These are phyloP conservation scores for Octomys mimax DNA, from an alignment of 2,797 vertebrate species.

Conservation along the genomic window DNA sequence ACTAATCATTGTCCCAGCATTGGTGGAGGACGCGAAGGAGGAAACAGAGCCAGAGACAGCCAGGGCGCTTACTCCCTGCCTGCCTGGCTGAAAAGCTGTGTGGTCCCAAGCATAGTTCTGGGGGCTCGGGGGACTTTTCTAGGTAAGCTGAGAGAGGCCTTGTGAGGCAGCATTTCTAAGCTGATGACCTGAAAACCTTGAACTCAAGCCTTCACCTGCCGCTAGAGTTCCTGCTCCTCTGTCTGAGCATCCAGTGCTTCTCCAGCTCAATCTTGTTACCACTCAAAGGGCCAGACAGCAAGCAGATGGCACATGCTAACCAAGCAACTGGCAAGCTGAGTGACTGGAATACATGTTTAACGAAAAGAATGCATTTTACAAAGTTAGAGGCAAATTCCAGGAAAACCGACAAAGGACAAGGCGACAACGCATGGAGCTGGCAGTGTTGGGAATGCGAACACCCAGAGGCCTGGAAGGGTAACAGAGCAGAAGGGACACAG, in stretches of 20 bases:
- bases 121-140: neutral
- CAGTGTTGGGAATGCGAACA: accelerated
- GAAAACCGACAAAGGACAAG: neutral
- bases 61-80: neutral
- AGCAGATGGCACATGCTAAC: neutral
- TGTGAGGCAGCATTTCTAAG: neutral
- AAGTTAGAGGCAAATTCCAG: neutral
- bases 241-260: neutral
- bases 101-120: neutral
- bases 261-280: neutral
- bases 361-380: neutral
- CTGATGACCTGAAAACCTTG: neutral
- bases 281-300: neutral
- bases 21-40: neutral
- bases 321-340: neutral
- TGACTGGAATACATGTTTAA: neutral
- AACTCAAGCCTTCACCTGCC: neutral
- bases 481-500: no score
- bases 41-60: neutral
- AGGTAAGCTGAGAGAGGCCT: neutral
- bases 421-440: no score
- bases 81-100: neutral
- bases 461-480: neutral
- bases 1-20: neutral
- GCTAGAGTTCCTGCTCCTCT: neutral